Percentiles rank a stretch among this genome's conserved stretches.
Conservation (phyloP, 2,797 vertebrate species). For the Amazona finschi region DNA sequence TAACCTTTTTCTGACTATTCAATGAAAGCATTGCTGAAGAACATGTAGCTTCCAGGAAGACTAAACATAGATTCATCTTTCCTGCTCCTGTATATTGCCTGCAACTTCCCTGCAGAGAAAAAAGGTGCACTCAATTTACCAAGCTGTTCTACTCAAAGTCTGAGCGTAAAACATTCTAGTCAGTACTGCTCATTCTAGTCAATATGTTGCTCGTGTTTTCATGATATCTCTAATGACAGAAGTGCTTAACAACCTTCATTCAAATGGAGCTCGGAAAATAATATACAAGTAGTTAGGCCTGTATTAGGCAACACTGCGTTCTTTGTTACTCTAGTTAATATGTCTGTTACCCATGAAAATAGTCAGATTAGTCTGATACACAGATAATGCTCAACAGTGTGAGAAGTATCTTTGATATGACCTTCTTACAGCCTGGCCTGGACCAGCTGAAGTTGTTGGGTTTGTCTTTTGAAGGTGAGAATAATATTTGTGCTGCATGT, state of each 20-base stretch:
- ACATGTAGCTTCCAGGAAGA: not conserved
- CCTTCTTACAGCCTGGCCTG: not conserved
- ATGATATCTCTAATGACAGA: not conserved
- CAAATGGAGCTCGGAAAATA: not conserved
- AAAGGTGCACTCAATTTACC: not conserved
- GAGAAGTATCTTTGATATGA: not conserved
- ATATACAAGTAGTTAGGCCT: not conserved
- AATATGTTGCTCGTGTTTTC: fast-evolving
- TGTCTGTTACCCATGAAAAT: not conserved
- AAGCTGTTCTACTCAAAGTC: not conserved
- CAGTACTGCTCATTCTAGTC: not conserved
- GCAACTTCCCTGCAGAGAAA: not conserved
- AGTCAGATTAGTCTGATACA: not conserved
- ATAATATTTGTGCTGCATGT: not conserved
- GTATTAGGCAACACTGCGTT: not conserved
- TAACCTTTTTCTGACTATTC: not conserved
- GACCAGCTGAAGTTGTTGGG: not conserved
- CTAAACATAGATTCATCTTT: not conserved
- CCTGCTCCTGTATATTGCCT: not conserved
- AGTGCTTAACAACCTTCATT: not conserved
- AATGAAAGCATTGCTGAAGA: not conserved
- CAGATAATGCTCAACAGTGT: not conserved
- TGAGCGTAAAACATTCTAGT: not conserved
- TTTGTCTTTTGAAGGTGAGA: not conserved
- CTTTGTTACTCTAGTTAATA: not conserved